Conservation (phyloP, 2,113 vertebrate genomes). For the Muntiacus reevesi region DNA sequence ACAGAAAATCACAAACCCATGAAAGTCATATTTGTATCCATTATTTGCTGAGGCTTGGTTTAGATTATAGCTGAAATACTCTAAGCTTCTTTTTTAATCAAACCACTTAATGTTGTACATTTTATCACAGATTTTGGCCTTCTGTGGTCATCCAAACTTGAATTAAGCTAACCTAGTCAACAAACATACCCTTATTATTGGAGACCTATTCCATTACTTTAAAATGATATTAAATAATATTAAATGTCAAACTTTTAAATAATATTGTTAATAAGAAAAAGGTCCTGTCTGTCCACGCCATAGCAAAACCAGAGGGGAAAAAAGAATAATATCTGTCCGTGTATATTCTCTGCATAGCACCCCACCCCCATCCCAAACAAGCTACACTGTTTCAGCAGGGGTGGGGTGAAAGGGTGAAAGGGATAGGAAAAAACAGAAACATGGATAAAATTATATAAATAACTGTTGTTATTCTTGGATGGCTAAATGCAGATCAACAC, state of each 20-base stretch:
- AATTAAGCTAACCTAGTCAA: neutral
- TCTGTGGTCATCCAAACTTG: neutral
- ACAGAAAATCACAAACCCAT: neutral
- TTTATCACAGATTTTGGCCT: neutral
- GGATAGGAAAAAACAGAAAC: conserved; percentile 83
- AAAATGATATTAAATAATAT: neutral
- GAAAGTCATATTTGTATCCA: neutral
- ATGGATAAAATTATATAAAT: conserved; percentile 86
- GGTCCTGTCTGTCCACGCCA: neutral
- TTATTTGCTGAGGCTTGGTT: neutral
- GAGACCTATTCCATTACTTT: neutral
- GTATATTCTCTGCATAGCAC: neutral
- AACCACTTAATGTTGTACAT: neutral
- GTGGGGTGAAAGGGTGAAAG: conserved; percentile 78
- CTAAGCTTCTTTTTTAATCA: neutral
- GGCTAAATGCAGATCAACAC: conserved; percentile 81
- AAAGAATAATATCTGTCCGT: conserved; percentile 57
- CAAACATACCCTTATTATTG: neutral
- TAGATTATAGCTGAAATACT: neutral
- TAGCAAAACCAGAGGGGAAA: conserved; percentile 9
- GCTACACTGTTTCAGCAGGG: conserved; percentile 75
- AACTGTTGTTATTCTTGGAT: conserved; percentile 85
- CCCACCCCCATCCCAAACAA: conserved; percentile 67
- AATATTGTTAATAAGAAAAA: conserved; percentile 14
- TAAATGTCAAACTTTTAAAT: conserved; percentile 26